Percentiles rank a stretch among this genome's conserved stretches.
Conservation (phyloP, 2,797 vertebrate species). For the Perodicticus potto region DNA sequence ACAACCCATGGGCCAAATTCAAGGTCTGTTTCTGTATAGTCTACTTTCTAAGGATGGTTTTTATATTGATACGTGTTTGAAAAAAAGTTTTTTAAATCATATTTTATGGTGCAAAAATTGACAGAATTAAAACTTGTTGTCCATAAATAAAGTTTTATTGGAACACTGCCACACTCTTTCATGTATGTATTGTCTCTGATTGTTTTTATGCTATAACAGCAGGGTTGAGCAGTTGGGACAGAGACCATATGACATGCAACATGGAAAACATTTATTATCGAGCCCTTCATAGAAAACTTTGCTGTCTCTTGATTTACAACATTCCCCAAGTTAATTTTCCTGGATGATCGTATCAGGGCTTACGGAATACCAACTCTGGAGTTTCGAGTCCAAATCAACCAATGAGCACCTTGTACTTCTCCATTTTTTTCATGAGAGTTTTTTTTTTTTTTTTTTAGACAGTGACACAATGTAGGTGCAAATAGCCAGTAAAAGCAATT, state of each 20-base stretch:
- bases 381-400: constrained; percentile 21
- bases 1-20: neutral
- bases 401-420: neutral
- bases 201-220: neutral
- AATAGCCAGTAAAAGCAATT: neutral
- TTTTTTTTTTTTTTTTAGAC: constrained; percentile 25
- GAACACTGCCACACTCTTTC: neutral
- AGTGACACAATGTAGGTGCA: neutral
- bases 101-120: neutral
- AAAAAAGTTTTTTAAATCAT: neutral
- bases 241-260: neutral
- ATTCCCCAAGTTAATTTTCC: neutral
- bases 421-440: neutral
- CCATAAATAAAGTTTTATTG: constrained; percentile 40
- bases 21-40: neutral
- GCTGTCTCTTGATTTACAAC: neutral
- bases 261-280: neutral
- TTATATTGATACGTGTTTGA: neutral
- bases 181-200: neutral
- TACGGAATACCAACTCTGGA: neutral
- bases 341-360: neutral
- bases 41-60: neutral
- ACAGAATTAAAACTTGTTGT: constrained; percentile 10
- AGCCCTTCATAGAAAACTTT: neutral
- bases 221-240: neutral